Base-by-base conservation (phyloP, 2,888 invertebrate species). In the Heliconius ethilla region DNA sequence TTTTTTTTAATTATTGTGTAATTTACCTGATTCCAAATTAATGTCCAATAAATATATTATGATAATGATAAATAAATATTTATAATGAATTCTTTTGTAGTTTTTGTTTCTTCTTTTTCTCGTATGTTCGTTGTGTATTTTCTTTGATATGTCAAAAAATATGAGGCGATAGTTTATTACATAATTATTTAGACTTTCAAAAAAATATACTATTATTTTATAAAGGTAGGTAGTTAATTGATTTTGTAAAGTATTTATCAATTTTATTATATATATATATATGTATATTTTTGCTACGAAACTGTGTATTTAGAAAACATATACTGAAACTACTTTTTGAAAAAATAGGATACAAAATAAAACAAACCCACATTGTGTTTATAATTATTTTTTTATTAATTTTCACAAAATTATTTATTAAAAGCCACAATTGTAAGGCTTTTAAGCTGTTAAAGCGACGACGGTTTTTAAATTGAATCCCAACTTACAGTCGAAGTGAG, bases 381-480 rank as follows among this genome's bases (percentile, higher is more conserved):
- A 90, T 89, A 88, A 90, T 89, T 88, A 87, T 92, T 93, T 93
- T 93, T 93, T 93, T 93, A 93, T 94, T 94, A 94, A 93, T 93
- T 51, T 93, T 93, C 94, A 94, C 94, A 94, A 94, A 94, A 94
- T 89, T 91, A 92, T 91, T 92, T 87, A 90, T 92, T 91, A 92
- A 94, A 94, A 94, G 94, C 94, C 94, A 94, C 94, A 94, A 91
- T 92, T 87, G 88, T 90, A 93, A 94, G 94, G 94, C 94, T 94
- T 93, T 93, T 90, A 94, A 93, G 93, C 94, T 93, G 92, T 92
- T 89, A 89, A 93, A 94, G 94, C 94, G 90, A 89, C 89, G 91
- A 89, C 89, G 83, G 87, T 87, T 87, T 18, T 86, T 85, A 86
- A 86, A 86, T 78, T 84, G 85, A 84, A 85, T 83, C 83, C 85